phyloP scores from a whole-genome alignment of 1,140 invertebrate species.

The Dreissena rostriformis region DNA sequence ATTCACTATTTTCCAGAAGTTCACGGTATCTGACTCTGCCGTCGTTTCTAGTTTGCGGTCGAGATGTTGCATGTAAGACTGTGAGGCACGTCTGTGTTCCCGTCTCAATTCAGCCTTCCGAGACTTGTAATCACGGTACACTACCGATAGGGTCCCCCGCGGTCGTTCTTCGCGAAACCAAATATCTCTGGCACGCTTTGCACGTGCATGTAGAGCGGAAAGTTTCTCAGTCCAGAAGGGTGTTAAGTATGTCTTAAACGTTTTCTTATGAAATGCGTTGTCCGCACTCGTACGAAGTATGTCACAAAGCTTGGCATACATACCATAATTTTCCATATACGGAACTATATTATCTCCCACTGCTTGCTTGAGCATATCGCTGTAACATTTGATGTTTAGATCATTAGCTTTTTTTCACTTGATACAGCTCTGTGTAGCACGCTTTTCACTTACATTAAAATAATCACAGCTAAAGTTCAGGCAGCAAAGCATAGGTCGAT shows the following conservation, averaged over 20 bases:
- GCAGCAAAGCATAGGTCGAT: constrained; percentile 5
- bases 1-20: too few relatives aligned
- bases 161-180: constrained; percentile 1
- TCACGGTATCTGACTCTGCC: too few relatives aligned
- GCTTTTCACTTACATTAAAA: not conserved
- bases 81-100: too few relatives aligned
- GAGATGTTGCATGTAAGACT: too few relatives aligned
- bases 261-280: not conserved
- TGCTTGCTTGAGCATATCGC: not conserved
- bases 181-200: not conserved
- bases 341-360: too few relatives aligned
- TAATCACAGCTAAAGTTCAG: not conserved
- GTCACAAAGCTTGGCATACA: not conserved
- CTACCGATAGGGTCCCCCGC: not conserved
- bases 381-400: not conserved
- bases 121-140: not conserved
- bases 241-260: constrained; percentile 1
- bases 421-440: not conserved
- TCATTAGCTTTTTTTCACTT: not conserved
- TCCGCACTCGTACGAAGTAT: not conserved
- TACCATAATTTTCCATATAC: not conserved
- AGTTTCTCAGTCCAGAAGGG: constrained; percentile 18
- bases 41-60: too few relatives aligned
- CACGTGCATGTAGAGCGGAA: not conserved
- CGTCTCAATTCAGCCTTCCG: constrained; percentile 6